Evolutionary conservation across 1,140 invertebrate genomes (phyloP).

Genomic region (Leptoteleia sp.): DNA sequence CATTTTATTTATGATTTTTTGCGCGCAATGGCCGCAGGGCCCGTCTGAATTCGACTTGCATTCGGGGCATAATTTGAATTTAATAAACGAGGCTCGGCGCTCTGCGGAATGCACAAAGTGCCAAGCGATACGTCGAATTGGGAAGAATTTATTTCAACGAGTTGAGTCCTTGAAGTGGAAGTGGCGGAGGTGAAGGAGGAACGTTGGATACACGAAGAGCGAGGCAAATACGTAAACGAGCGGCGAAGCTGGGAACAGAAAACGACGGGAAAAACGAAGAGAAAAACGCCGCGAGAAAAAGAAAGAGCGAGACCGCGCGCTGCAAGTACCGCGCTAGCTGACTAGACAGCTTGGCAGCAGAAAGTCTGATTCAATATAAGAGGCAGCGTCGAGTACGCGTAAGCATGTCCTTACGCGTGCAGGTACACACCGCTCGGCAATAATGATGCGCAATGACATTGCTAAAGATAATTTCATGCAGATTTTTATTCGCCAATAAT

Average conservation of each 20-base stretch:
- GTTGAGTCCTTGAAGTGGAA: slow-evolving; percentile 61
- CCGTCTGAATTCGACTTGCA: not conserved
- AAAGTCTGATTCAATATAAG: slow-evolving; percentile 72
- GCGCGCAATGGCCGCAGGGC: not conserved
- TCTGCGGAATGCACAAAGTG: slow-evolving; percentile 29
- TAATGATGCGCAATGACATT: slow-evolving; percentile 55
- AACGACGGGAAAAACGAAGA: slow-evolving; percentile 26
- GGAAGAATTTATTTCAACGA: slow-evolving; percentile 63
- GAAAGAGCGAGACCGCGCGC: slow-evolving; percentile 52
- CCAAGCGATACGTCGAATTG: slow-evolving; percentile 52
- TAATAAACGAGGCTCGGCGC: slow-evolving; percentile 32
- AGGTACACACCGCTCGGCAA: slow-evolving; percentile 30
- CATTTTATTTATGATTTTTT: too few species aligned
- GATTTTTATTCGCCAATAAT: slow-evolving; percentile 43
- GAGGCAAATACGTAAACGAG: slow-evolving; percentile 47
- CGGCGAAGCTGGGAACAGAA: slow-evolving; percentile 28
- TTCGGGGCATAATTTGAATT: slow-evolving; percentile 44
- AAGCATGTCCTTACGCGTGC: slow-evolving; percentile 56
- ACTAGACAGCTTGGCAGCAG: slow-evolving; percentile 77
- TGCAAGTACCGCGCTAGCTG: slow-evolving; percentile 67
- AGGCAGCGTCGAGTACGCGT: slow-evolving; percentile 66
- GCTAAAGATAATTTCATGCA: slow-evolving; percentile 36
- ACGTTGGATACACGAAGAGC: slow-evolving; percentile 29
- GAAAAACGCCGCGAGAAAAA: slow-evolving; percentile 26
- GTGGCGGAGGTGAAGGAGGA: slow-evolving; percentile 49